Conservation (phyloP, 2,888 invertebrate genomes). For the Drosophila nr. medialis region DNA sequence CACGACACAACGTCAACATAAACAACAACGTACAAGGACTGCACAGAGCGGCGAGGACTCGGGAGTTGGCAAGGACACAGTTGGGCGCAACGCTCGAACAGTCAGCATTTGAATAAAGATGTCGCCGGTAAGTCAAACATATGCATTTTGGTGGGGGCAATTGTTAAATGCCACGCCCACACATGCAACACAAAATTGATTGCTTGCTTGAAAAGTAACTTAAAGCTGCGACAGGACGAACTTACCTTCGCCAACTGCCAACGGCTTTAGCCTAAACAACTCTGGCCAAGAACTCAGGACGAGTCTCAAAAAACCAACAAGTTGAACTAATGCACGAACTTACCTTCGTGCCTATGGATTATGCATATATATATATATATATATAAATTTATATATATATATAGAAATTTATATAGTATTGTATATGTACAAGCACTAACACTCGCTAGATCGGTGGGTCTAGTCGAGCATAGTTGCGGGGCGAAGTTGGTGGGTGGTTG, state of each 20-base stretch:
- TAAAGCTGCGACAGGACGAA: conserved; percentile 73
- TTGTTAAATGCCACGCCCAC: conserved; percentile 50
- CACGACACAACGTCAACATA: conserved; percentile 13
- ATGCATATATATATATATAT: conserved; percentile 15
- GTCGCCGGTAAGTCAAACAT: conserved; percentile 76
- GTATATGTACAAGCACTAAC: conserved; percentile 68
- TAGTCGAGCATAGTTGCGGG: conserved; percentile 70
- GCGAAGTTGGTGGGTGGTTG: conserved; percentile 25
- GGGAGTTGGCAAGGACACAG: conserved; percentile 1
- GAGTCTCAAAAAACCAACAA: conserved; percentile 25
- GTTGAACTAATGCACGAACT: conserved; percentile 70
- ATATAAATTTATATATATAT: conserved; percentile 17
- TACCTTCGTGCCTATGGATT: conserved; percentile 70
- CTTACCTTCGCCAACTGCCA: conserved; percentile 70
- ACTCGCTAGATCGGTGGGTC: conserved; percentile 61
- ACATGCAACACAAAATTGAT: conserved; percentile 56
- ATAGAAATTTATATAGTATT: conserved; percentile 25
- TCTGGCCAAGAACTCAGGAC: conserved; percentile 27
- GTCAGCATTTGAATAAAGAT: conserved; percentile 78
- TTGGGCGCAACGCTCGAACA: conserved; percentile 24
- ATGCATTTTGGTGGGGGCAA: conserved; percentile 45
- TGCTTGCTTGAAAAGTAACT: conserved; percentile 52
- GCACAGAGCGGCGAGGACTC: conserved; percentile 6
- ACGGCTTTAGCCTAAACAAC: conserved; percentile 61
- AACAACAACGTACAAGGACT: conserved; percentile 20